Percentiles rank a stretch among this genome's conserved stretches.
Evolutionary conservation across 2,888 invertebrate genomes (phyloP).

Genomic region (Pemphredon lugubris): DNA sequence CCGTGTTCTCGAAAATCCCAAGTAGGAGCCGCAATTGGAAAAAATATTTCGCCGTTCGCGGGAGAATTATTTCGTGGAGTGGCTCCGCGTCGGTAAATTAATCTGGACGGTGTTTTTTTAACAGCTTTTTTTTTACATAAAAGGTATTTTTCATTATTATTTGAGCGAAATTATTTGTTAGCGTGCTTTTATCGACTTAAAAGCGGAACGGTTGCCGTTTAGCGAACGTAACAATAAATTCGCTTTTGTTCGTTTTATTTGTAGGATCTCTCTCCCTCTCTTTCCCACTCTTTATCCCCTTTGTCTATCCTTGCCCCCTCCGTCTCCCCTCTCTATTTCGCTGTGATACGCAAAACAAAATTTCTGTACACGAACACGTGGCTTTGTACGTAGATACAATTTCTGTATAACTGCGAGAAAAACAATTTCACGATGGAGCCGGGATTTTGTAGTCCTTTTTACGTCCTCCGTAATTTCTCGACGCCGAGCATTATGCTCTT

Average conservation of each 20-base stretch:
- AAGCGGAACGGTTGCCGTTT: slow-evolving; percentile 3
- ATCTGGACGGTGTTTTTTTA: slow-evolving; percentile 14
- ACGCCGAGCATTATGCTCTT: slow-evolving; percentile 30
- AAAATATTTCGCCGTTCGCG: slow-evolving; percentile 1
- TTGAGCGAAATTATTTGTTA: slow-evolving; percentile 8
- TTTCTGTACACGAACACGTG: slow-evolving; percentile 5
- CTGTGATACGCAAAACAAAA: slow-evolving; percentile 9
- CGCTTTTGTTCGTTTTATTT: slow-evolving; percentile 1
- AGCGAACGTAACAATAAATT: slow-evolving; percentile 12
- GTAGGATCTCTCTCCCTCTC: too few relatives aligned
- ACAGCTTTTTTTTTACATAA: slow-evolving; percentile 6
- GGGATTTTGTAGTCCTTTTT: slow-evolving; percentile 4
- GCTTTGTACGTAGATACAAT: slow-evolving; percentile 6
- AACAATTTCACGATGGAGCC: neutral
- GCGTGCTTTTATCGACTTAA: slow-evolving; percentile 8
- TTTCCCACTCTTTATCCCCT: neutral
- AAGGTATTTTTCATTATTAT: slow-evolving; percentile 20
- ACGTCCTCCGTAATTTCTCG: slow-evolving; percentile 33
- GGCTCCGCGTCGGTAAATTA: slow-evolving; percentile 8
- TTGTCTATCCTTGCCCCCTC: too few relatives aligned
- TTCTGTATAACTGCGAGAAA: neutral
- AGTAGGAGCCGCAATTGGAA: slow-evolving; percentile 17
- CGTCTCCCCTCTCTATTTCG: too few relatives aligned
- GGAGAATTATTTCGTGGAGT: neutral
- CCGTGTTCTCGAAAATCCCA: slow-evolving; percentile 33